Evolutionary conservation across 2,888 invertebrate genomes (phyloP), one percentile per base, ranked within the genome.

Genomic region (Liodrosophila aerea): DNA sequence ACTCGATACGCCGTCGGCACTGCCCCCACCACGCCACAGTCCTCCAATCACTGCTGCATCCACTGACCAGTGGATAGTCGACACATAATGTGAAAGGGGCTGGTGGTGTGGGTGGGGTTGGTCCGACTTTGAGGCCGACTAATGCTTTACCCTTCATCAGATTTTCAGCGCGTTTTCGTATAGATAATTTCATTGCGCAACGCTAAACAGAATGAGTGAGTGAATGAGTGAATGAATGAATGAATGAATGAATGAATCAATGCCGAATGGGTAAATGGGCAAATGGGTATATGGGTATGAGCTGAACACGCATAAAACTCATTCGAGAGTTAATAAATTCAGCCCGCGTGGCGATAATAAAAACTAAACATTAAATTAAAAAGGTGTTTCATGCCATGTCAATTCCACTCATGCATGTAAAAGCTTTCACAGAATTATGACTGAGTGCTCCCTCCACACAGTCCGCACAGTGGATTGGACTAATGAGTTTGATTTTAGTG

Each of bases 301-400:
- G 33, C 13, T 30, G 40, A 15, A 33, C 50, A 52, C 47, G 64
- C 71, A 83, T 81, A 70, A 81, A 84, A 75, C 51, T 63, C 53
- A 59, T 61, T 33, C 45, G 31, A 46, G 13, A 43, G 52, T 68
- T 72, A 81, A 85, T 85, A 81, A 76, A 85, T 84, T 54, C 50
- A 47, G 43, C 57, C 45, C 40, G 49, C 50, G 61, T 50, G 57
- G 57, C 64, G 68, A 74, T 81, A 72, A 85, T 82, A 82, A 78
- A 86, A 85, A 65, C 71, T 70, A 68, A 75, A 82, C 86, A 85
- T 82, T 75, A 80, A 82, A 80, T 76, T 80, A 75, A 78, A 73
- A 83, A 83, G 85, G 85, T 82, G 80, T 81, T 75, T 65, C 56
- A 54, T 44, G 44, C 65, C 43, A 51, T 43, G 46, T 56, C 52